A percentile compares a stretch with the other conserved stretches of the same genome.
Conservation (phyloP, 1,140 invertebrate genomes). For the Dicyema japonicum region DNA sequence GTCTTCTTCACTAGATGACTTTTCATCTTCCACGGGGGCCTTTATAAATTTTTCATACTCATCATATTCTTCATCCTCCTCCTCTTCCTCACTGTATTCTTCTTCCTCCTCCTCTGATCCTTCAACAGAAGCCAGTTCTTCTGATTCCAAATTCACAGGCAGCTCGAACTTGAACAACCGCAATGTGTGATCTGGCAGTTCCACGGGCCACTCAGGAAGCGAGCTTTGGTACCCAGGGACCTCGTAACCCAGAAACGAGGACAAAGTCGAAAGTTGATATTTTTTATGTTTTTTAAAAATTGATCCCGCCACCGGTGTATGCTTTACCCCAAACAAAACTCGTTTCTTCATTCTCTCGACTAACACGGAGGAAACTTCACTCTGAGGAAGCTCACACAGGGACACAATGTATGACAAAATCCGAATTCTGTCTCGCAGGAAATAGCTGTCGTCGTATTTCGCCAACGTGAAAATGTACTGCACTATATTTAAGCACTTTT, state of each 20-base stretch:
- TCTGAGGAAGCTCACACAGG: constrained; percentile 7
- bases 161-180: background rate
- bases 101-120: constrained; percentile 7
- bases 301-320: constrained; percentile 33
- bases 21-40: constrained; percentile 8
- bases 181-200: constrained; percentile 32
- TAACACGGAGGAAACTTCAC: constrained; percentile 7
- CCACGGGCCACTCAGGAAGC: constrained; percentile 47
- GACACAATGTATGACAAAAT: constrained; percentile 43
- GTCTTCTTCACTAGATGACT: constrained; percentile 11
- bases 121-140: constrained; percentile 5
- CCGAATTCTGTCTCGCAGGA: constrained; percentile 64
- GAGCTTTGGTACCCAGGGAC: constrained; percentile 51
- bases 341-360: constrained; percentile 36
- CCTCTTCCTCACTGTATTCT: constrained; percentile 1
- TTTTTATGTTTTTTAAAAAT: constrained; percentile 34
- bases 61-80: constrained; percentile 5
- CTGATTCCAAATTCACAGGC: constrained; percentile 4
- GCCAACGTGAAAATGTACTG: constrained; percentile 79
- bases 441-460: constrained; percentile 84
- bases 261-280: constrained; percentile 67
- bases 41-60: constrained; percentile 7
- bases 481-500: constrained; percentile 49
- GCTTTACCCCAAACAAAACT: constrained; percentile 61
- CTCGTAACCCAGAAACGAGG: constrained; percentile 54